Percentiles rank a stretch among this genome's conserved stretches.
phyloP scores from a whole-genome alignment of 2,113 vertebrate genomes.

The Xiphophorus hellerii region DNA sequence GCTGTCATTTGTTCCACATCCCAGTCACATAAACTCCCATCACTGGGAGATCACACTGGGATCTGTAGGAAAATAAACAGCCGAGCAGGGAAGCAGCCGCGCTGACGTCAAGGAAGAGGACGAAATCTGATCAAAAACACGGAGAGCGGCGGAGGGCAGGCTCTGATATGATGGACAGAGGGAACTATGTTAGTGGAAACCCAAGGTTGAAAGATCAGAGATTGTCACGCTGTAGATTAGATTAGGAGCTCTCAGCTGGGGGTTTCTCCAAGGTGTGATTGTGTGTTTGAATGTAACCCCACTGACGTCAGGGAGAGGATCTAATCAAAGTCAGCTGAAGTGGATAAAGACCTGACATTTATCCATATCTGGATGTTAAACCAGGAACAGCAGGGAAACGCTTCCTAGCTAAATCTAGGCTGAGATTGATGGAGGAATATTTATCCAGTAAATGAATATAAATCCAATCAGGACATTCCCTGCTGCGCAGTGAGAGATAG shows the following conservation, averaged over 20 bases:
- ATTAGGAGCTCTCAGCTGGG: neutral
- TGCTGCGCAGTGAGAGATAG: conserved; percentile 8
- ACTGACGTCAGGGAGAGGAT: conserved; percentile 55
- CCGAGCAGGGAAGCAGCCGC: conserved; percentile 42
- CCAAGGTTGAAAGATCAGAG: conserved; percentile 14
- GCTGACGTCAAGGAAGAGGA: conserved; percentile 67
- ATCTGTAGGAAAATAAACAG: conserved; percentile 69
- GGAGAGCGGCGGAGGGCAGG: conserved; percentile 37
- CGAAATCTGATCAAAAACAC: conserved; percentile 69
- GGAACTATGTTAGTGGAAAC: conserved; percentile 39
- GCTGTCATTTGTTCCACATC: conserved; percentile 61
- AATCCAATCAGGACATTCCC: conserved; percentile 11
- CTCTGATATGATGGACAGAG: conserved; percentile 12
- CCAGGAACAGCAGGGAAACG: conserved; percentile 20
- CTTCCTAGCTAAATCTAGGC: conserved; percentile 26
- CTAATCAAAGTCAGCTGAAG: conserved; percentile 59
- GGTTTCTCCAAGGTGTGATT: conserved; percentile 29
- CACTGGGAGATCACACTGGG: conserved; percentile 18
- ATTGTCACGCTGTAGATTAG: conserved; percentile 34
- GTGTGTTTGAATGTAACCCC: conserved; percentile 27
- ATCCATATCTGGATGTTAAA: conserved; percentile 37
- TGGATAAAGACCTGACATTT: conserved; percentile 53
- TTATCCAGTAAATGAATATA: neutral
- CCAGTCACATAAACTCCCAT: conserved; percentile 48
- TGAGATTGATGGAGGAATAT: conserved; percentile 1